These are phyloP conservation scores for Danaus melanippus DNA, from an alignment of 1,140 invertebrate genomes.

Conservation along the genomic window DNA sequence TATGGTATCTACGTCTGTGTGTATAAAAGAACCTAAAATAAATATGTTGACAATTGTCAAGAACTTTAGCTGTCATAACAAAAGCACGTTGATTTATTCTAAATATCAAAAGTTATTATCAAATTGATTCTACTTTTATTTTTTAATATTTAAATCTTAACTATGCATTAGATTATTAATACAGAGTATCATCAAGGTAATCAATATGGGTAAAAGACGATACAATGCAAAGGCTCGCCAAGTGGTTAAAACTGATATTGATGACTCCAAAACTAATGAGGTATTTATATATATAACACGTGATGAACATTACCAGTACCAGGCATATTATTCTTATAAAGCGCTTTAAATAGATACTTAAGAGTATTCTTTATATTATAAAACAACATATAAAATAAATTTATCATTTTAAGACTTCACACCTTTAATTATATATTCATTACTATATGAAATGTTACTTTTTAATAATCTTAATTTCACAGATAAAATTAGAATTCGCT, in stretches of 20 bases:
- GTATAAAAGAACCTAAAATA: not conserved
- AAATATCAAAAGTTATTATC: conserved; percentile 3
- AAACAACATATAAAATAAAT: not conserved
- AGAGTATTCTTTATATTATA: not conserved
- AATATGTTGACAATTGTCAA: conserved; percentile 1
- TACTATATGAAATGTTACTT: not conserved
- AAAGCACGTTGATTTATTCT: conserved; percentile 28
- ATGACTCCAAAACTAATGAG: conserved; percentile 78
- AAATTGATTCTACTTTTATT: not conserved
- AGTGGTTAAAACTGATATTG: conserved; percentile 78
- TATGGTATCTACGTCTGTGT: not conserved
- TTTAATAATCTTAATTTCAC: conserved; percentile 18
- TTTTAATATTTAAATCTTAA: not conserved
- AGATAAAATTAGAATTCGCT: conserved; percentile 79
- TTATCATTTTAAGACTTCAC: too few relatives aligned
- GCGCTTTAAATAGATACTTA: too few relatives aligned
- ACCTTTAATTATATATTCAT: not conserved
- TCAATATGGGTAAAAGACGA: conserved; percentile 75
- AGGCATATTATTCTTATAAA: too few relatives aligned
- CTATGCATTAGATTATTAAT: conserved; percentile 25
- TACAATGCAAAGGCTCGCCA: conserved; percentile 85
- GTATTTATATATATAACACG: conserved; percentile 59
- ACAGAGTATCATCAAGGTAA: not conserved
- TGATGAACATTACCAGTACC: too few relatives aligned
- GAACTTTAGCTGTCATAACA: conserved; percentile 34